A percentile compares a stretch with the other conserved stretches of the same genome.
Evolutionary conservation across 2,797 vertebrate genomes (phyloP).

Genomic region (Protonibea diacanthus): DNA sequence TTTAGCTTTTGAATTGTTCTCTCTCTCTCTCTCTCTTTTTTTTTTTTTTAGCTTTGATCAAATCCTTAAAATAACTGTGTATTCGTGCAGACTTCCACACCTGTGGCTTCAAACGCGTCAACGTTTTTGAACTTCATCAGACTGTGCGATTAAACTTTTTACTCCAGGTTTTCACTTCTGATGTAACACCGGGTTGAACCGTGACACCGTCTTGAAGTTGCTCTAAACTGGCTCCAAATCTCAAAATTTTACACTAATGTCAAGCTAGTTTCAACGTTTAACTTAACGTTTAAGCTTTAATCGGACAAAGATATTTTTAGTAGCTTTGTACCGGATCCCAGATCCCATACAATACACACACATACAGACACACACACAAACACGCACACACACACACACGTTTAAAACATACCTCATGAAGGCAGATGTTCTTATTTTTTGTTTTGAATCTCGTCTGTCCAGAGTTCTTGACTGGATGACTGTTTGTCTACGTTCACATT

Average conservation of each 20-base stretch:
- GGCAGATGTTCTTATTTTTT: conserved; percentile 42
- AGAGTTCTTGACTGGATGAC: conserved; percentile 19
- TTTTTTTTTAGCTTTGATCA: not conserved
- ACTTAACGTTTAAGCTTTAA: not conserved
- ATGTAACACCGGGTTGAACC: not conserved
- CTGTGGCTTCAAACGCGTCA: conserved; percentile 18
- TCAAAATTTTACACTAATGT: not conserved
- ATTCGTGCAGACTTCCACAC: conserved; percentile 20
- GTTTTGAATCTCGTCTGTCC: conserved; percentile 48
- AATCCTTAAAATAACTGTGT: conserved; percentile 17
- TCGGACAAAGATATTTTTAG: not conserved
- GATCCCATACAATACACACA: not conserved
- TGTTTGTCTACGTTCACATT: conserved; percentile 24
- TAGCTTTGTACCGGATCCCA: not conserved
- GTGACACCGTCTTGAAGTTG: conserved; percentile 4
- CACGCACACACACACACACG: too few relatives aligned
- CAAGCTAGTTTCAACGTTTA: not conserved
- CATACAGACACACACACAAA: too few relatives aligned
- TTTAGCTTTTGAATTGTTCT: conserved; percentile 3
- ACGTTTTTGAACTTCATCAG: not conserved
- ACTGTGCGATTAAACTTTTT: conserved; percentile 15
- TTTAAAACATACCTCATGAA: not conserved
- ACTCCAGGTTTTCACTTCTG: conserved; percentile 3
- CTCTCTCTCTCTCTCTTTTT: not conserved
- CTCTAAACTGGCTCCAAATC: not conserved